Conservation (phyloP, 2,113 vertebrate genomes). For the Psilopsiagon aymara region DNA sequence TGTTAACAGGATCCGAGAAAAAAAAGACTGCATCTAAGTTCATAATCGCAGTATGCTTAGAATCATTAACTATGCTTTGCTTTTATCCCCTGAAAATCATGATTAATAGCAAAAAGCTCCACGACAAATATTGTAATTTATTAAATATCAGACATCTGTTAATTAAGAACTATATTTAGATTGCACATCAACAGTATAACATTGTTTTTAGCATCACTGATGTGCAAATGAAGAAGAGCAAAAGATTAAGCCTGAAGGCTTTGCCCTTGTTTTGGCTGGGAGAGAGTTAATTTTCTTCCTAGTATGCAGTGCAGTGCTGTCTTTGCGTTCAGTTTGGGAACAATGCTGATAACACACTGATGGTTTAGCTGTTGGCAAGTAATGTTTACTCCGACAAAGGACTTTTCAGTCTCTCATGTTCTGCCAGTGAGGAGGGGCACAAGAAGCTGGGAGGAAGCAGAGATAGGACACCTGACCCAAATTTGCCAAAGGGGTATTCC, state of each 20-base stretch:
- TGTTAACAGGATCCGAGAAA: not conserved
- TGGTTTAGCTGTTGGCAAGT: not conserved
- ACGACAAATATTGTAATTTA: not conserved
- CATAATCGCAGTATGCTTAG: slow-evolving; percentile 14
- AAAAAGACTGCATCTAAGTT: slow-evolving; percentile 18
- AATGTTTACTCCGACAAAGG: not conserved
- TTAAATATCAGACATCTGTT: not conserved
- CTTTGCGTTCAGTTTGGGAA: not conserved
- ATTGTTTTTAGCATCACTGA: not conserved
- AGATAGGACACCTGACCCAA: not conserved
- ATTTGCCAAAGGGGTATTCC: not conserved
- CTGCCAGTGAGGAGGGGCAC: not conserved
- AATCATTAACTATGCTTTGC: slow-evolving; percentile 23
- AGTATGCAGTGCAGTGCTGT: not conserved
- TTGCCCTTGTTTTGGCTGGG: not conserved
- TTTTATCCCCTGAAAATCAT: not conserved
- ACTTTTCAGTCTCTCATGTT: not conserved
- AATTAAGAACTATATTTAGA: slow-evolving; percentile 7
- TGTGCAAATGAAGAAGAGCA: not conserved
- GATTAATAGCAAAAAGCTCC: slow-evolving; percentile 6
- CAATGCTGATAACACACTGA: not conserved
- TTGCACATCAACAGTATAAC: not conserved
- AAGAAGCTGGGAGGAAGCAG: not conserved
- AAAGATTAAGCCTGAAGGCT: not conserved
- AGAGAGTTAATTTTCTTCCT: not conserved